Evolutionary conservation across 2,888 invertebrate genomes (phyloP).

Genomic region (Zhuqinia jingwanae): DNA sequence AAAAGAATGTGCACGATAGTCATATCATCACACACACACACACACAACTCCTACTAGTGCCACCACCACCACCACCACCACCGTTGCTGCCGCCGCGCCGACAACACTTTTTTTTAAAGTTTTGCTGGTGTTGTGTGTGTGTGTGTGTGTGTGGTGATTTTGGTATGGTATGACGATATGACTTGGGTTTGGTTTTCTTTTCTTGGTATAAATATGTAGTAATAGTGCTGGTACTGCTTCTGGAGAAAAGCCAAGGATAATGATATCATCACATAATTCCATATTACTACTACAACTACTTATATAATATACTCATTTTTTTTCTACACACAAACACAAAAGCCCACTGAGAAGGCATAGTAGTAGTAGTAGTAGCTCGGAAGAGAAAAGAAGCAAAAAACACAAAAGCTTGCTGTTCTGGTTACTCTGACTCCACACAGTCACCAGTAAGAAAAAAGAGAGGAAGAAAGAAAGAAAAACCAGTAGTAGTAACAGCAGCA

Average conservation of each 20-base stretch:
- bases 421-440: slow-evolving; percentile 14
- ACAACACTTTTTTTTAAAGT: slow-evolving; percentile 43
- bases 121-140: slow-evolving; percentile 2
- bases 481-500: neutral
- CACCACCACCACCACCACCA: too few species aligned
- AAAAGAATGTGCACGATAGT: neutral
- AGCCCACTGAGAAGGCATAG: neutral
- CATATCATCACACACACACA: neutral
- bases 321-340: slow-evolving; percentile 7
- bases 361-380: neutral
- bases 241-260: slow-evolving; percentile 73
- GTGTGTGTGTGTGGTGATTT: neutral
- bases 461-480: neutral
- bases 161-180: slow-evolving; percentile 36
- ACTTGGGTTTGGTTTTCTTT: slow-evolving; percentile 16
- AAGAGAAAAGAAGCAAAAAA: slow-evolving; percentile 24
- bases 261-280: slow-evolving; percentile 63
- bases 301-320: slow-evolving; percentile 18
- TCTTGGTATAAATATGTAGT: slow-evolving; percentile 19
- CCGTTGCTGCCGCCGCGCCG: slow-evolving; percentile 20
- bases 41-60: neutral
- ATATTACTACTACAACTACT: slow-evolving; percentile 32
- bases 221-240: slow-evolving; percentile 6
- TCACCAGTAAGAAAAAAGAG: slow-evolving; percentile 8
- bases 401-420: slow-evolving; percentile 37